phyloP scores from a whole-genome alignment of 2,888 invertebrate genomes.

The Cephus pulcher region DNA sequence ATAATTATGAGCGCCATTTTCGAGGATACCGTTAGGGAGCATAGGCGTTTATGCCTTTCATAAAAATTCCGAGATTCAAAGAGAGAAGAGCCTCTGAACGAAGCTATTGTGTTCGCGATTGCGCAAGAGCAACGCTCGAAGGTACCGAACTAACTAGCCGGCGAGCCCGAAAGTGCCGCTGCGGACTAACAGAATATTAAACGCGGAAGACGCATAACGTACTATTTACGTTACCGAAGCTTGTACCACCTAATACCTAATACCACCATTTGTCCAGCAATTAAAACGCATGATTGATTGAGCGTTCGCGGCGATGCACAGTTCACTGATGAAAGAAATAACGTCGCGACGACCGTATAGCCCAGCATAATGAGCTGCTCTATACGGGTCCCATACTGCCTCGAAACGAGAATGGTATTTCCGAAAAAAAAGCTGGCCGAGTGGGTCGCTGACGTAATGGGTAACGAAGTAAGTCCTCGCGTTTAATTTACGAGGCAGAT shows the following conservation, averaged over 20 bases:
- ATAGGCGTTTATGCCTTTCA: constrained; percentile 44
- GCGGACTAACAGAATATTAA: constrained; percentile 46
- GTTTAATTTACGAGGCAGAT: constrained; percentile 7
- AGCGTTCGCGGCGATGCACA: constrained; percentile 34
- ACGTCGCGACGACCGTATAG: not conserved
- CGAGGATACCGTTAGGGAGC: constrained; percentile 46
- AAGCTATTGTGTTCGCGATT: constrained; percentile 40
- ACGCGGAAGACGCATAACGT: constrained; percentile 15
- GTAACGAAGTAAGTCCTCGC: constrained; percentile 2
- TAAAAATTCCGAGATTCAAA: constrained; percentile 49
- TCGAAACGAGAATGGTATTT: not conserved
- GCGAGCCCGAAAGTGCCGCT: constrained; percentile 3
- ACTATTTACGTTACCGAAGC: constrained; percentile 44
- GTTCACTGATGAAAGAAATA: constrained; percentile 22
- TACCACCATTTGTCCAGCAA: constrained; percentile 55
- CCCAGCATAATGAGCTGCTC: not conserved
- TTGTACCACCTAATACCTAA: constrained; percentile 46
- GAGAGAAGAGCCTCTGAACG: constrained; percentile 11
- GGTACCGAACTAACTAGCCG: not conserved
- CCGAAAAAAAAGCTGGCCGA: not conserved
- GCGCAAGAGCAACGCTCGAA: constrained; percentile 25
- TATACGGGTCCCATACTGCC: not conserved
- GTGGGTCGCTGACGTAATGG: constrained; percentile 1
- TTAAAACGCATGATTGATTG: constrained; percentile 57
- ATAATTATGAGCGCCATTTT: constrained; percentile 55